phyloP scores from a whole-genome alignment of 2,888 invertebrate genomes.

The Epinotia demarniana region DNA sequence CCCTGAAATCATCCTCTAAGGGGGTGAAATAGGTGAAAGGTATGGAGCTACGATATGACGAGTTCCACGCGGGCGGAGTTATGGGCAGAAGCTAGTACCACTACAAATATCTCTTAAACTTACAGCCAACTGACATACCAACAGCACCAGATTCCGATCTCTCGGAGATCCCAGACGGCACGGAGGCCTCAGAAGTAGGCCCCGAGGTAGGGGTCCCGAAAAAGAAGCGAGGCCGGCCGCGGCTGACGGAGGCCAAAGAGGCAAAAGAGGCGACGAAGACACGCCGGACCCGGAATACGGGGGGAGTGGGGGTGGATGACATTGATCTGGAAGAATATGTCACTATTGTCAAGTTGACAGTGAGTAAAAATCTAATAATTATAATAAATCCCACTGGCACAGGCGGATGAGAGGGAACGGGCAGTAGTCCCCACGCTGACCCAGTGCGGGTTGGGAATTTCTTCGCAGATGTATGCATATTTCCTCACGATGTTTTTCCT shows the following conservation, averaged over 20 bases:
- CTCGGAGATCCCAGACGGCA: not conserved
- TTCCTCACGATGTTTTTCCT: too few relatives aligned
- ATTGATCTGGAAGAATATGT: conserved; percentile 63
- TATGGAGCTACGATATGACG: too few relatives aligned
- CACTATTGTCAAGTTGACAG: conserved; percentile 62
- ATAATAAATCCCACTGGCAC: too few relatives aligned
- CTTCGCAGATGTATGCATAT: too few relatives aligned
- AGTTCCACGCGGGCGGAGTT: too few relatives aligned
- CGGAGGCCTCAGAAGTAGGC: conserved; percentile 2
- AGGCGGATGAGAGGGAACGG: too few relatives aligned
- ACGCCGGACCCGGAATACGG: conserved; percentile 59
- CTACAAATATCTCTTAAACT: not conserved
- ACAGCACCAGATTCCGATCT: not conserved
- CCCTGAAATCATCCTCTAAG: too few relatives aligned
- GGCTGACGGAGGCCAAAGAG: conserved; percentile 47
- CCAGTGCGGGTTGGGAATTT: too few relatives aligned
- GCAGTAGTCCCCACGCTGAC: too few relatives aligned
- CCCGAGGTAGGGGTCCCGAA: conserved; percentile 36
- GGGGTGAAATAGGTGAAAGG: too few relatives aligned
- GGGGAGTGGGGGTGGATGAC: conserved; percentile 58
- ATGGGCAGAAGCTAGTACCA: too few relatives aligned
- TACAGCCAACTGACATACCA: conserved; percentile 29
- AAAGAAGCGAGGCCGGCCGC: conserved; percentile 59
- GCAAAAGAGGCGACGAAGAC: conserved; percentile 44
- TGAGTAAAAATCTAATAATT: conserved; percentile 51